Conservation (phyloP, 2,113 vertebrate species). For the Lasiurus cinereus region DNA sequence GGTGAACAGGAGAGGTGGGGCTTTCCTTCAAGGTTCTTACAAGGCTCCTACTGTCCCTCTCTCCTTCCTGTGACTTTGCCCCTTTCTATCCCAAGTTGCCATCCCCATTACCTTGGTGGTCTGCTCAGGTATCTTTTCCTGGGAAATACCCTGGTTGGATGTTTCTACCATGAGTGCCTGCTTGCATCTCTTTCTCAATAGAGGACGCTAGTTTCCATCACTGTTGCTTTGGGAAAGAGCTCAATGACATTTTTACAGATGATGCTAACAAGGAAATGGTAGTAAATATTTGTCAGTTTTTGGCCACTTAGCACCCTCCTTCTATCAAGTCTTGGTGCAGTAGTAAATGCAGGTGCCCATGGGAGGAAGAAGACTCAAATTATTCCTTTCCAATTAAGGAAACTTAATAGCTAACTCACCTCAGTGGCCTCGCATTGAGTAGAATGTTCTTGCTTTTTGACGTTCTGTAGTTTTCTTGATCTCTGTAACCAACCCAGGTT, state of each 20-base stretch:
- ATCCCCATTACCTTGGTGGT: not conserved
- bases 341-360: not conserved
- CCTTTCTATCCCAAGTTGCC: not conserved
- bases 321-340: not conserved
- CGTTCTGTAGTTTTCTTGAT: not conserved
- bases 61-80: accelerated
- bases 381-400: not conserved
- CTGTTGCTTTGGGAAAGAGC: not conserved
- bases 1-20: not conserved
- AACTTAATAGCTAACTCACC: not conserved
- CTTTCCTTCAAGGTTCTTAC: not conserved
- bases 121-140: not conserved
- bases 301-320: not conserved
- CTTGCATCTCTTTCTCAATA: not conserved
- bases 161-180: not conserved
- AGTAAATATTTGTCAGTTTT: not conserved
- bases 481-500: not conserved
- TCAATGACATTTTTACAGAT: not conserved
- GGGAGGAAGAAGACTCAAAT: not conserved
- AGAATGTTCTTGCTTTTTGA: not conserved
- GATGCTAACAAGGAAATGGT: not conserved
- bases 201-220: not conserved
- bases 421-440: not conserved
- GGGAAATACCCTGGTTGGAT: not conserved
- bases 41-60: not conserved